Percentiles rank a stretch among this genome's conserved stretches.
Conservation (phyloP, 2,797 vertebrate genomes). For the Sebastes itinus region DNA sequence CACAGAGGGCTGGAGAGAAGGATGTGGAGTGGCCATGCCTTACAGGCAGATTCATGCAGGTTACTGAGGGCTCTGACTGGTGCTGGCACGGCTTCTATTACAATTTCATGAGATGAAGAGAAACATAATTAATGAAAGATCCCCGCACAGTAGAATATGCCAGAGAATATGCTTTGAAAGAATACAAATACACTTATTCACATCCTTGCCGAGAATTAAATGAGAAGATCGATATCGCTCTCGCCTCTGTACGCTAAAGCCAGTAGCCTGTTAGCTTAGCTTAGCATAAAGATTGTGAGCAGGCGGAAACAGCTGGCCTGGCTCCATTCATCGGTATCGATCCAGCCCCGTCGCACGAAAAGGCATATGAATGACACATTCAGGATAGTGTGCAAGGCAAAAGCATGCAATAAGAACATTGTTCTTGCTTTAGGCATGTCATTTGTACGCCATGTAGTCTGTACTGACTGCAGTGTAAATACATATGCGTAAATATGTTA, state of each 20-base stretch:
- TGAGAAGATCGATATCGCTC: neutral
- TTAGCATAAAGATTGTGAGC: neutral
- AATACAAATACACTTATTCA: neutral
- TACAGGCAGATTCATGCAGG: conserved; percentile 44
- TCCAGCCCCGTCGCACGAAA: no score
- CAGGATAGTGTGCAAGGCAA: no score
- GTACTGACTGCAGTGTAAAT: no score
- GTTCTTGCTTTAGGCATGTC: no score
- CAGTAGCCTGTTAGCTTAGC: neutral
- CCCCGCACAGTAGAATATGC: neutral
- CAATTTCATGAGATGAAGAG: conserved; percentile 7
- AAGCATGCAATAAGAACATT: no score
- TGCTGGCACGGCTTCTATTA: neutral
- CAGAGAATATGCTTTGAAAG: neutral
- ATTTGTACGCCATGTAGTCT: no score
- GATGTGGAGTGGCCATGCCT: conserved; percentile 57
- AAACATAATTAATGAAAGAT: neutral
- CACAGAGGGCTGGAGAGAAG: conserved; percentile 52
- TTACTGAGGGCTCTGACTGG: conserved; percentile 20
- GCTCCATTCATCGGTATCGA: neutral
- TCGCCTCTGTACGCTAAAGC: neutral
- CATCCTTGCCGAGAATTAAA: neutral
- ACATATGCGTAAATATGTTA: no score
- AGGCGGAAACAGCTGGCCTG: neutral
- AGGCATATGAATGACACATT: no score